A percentile compares a stretch with the other conserved stretches of the same genome.
Conservation (phyloP, 2,113 vertebrate genomes). For the Plestiodon gilberti region DNA sequence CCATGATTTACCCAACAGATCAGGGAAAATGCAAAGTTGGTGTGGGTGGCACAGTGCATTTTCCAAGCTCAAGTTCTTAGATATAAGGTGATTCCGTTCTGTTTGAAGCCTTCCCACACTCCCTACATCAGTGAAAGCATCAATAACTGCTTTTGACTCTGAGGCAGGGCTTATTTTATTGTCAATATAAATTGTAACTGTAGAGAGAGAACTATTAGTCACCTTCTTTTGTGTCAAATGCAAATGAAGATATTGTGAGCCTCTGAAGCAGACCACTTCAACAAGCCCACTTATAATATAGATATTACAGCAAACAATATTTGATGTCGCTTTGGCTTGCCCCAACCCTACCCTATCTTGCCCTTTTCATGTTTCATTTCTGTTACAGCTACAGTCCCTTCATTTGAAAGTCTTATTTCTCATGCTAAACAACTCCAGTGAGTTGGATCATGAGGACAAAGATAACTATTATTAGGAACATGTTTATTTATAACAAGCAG, state of each 20-base stretch:
- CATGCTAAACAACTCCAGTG: slow-evolving; percentile 53
- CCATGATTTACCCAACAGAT: background rate
- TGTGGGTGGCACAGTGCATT: background rate
- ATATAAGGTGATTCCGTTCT: slow-evolving; percentile 11
- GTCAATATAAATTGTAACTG: slow-evolving; percentile 64
- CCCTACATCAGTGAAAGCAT: slow-evolving; percentile 59
- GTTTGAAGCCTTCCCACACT: slow-evolving; percentile 57
- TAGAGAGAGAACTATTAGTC: slow-evolving; percentile 62
- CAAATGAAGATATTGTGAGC: slow-evolving; percentile 26
- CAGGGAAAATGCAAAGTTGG: background rate
- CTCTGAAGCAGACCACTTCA: slow-evolving; percentile 19
- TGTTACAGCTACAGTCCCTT: slow-evolving; percentile 49
- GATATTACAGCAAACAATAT: background rate
- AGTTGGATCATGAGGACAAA: slow-evolving; percentile 60
- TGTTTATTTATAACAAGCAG: slow-evolving; percentile 73
- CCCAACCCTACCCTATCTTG: slow-evolving; percentile 13
- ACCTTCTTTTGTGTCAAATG: slow-evolving; percentile 49
- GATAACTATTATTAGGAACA: slow-evolving; percentile 70
- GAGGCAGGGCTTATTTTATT: slow-evolving; percentile 48
- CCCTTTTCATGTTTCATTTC: slow-evolving; percentile 61
- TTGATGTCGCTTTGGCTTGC: background rate
- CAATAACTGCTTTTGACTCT: slow-evolving; percentile 55
- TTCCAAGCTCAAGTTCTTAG: background rate
- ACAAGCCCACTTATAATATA: slow-evolving; percentile 43
- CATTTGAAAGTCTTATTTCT: slow-evolving; percentile 60